Evolutionary conservation across 2,888 invertebrate genomes (phyloP).

Genomic region (Plebejus melissa): DNA sequence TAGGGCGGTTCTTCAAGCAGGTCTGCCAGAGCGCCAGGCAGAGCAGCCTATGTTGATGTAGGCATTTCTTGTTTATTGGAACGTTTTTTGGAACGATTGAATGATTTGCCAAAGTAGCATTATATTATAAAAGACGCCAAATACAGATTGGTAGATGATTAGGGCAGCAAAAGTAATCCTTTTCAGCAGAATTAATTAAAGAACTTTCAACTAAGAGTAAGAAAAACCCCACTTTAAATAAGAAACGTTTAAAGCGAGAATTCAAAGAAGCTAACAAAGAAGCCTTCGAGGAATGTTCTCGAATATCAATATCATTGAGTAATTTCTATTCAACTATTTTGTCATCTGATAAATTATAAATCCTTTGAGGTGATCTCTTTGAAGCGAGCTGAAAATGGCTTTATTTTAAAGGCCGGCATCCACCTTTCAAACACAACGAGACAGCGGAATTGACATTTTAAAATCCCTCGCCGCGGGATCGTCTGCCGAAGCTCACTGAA

Average conservation of each 20-base stretch:
- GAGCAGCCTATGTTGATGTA: slow-evolving; percentile 74
- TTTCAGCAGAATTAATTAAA: neutral
- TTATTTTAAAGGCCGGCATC: slow-evolving; percentile 10
- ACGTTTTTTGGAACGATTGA: too few relatives aligned
- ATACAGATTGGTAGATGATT: neutral
- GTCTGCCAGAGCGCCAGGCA: slow-evolving; percentile 97
- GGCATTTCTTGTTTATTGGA: too few relatives aligned
- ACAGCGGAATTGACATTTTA: slow-evolving; percentile 29
- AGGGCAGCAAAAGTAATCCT: neutral
- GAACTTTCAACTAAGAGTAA: neutral
- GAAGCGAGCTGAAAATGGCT: slow-evolving; percentile 19
- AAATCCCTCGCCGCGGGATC: slow-evolving; percentile 26
- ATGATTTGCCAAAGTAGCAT: too few relatives aligned
- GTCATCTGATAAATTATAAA: slow-evolving; percentile 15
- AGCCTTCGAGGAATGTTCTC: slow-evolving; percentile 1
- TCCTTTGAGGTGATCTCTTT: slow-evolving; percentile 11
- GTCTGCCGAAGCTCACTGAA: slow-evolving; percentile 38
- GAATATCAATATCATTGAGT: slow-evolving; percentile 8
- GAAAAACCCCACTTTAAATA: slow-evolving; percentile 2
- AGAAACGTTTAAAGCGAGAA: neutral
- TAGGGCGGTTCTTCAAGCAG: slow-evolving; percentile 96
- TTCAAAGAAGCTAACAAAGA: neutral
- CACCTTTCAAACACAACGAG: slow-evolving; percentile 9
- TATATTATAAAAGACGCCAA: too few relatives aligned
- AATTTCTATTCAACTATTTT: slow-evolving; percentile 9